These are phyloP conservation scores for Gnathonemus longibarbis DNA, from an alignment of 2,113 vertebrate species.

Conservation along the genomic window DNA sequence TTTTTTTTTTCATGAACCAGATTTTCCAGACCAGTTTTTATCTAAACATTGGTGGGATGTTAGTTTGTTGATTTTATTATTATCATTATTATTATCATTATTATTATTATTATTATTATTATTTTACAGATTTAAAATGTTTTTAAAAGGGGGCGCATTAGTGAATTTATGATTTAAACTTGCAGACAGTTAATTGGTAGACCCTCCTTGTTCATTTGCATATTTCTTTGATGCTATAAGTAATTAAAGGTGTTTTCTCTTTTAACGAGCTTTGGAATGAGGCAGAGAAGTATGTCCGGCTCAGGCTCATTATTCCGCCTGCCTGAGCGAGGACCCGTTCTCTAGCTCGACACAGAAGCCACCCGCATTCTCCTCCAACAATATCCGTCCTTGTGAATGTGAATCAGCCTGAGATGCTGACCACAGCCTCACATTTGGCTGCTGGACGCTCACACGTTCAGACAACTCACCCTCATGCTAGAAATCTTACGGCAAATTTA, in stretches of 20 bases:
- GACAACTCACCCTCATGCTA: no score
- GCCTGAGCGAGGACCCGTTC: slow-evolving; percentile 39
- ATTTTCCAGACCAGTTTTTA: background rate
- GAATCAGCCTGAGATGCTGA: background rate
- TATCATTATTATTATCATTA: background rate
- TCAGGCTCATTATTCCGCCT: slow-evolving; percentile 37
- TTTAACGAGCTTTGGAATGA: slow-evolving; percentile 1
- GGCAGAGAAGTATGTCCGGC: slow-evolving; percentile 39
- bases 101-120: no score
- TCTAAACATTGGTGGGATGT: background rate
- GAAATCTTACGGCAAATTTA: no score
- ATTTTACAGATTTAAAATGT: background rate
- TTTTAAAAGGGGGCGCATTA: background rate
- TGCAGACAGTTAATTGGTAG: background rate
- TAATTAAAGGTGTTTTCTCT: background rate
- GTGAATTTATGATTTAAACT: background rate
- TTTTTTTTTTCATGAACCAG: background rate
- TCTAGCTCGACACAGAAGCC: slow-evolving; percentile 30
- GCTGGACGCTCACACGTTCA: background rate
- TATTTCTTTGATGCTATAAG: background rate
- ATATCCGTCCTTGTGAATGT: slow-evolving; percentile 32
- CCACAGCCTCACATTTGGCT: background rate
- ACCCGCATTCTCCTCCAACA: slow-evolving; percentile 26
- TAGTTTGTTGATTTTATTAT: background rate
- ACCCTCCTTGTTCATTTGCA: background rate